Evolutionary conservation across 2,797 vertebrate species (phyloP), one percentile per base, ranked within the genome.

Genomic region (Artibeus lituratus): DNA sequence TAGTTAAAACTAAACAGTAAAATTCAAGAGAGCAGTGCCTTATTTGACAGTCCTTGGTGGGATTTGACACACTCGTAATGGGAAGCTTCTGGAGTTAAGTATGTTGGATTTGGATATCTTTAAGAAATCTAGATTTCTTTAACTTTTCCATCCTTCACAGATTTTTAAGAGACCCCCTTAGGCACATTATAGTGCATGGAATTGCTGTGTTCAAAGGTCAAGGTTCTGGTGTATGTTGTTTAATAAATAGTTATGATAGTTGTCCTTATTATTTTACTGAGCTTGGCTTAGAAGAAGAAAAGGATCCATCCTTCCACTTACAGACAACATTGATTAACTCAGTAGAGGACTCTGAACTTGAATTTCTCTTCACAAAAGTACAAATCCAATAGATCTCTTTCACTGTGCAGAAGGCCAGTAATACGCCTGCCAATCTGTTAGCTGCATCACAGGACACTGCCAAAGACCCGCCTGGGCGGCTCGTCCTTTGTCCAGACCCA

Each of bases 401-500:
- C 88, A 94, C 72, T 32, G 62, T 90, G 92, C 89, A 76, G 87
- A 80, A 96, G 87, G 39, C 55, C 24, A 10, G 0, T 39, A n/a
- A 44, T 26, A 65, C 32, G 32, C 35, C 59, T 97, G 87, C 87
- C 94, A 96, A 1, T 89, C 24, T 86, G 89, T 86, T 92, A 86
- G 95, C 90, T 93, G 65, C 62, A 42, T 90, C 96, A 35, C 95
- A 94, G 0, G 93, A 95, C 91, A 95, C 88, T 95, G 73, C 80
- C 59, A 69, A 97, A 97, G 95, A 97, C 80, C 90, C 97, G 86
- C 92, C 90, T 95, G 94, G 87, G 32, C 87, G 96, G 94, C 67
- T 15, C 37, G 51, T 94, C 39, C 72, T 98, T 95, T 97, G 97
- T 97, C 69, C 94, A 93, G 86, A 69, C 35, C 39, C 91, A 94